phyloP scores from a whole-genome alignment of 1,140 invertebrate species.

The Calephelis virginiensis region DNA sequence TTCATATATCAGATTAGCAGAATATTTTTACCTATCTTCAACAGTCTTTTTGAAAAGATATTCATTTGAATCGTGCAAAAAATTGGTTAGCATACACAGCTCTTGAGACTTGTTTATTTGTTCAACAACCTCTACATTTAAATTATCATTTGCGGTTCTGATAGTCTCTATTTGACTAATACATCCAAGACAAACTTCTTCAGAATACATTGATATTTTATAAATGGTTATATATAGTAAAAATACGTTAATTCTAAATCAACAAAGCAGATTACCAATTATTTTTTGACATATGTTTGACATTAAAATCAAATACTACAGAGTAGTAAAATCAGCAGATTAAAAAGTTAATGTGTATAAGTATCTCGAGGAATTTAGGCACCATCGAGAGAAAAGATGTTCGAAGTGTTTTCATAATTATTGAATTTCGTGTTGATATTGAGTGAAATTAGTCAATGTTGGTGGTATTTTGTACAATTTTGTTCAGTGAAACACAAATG shows the following conservation, averaged over 20 bases:
- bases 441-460: no score
- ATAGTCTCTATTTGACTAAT: conserved; percentile 38
- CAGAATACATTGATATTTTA: conserved; percentile 38
- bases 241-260: no score
- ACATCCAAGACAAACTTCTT: conserved; percentile 40
- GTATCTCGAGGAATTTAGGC: background rate
- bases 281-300: no score
- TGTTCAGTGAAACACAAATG: no score
- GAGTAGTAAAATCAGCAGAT: background rate
- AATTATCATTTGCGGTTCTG: conserved; percentile 38
- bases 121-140: conserved; percentile 55
- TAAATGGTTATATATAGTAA: background rate
- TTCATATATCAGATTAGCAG: background rate
- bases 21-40: conserved; percentile 49
- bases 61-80: conserved; percentile 54
- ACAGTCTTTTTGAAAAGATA: conserved; percentile 54
- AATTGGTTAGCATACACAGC: conserved; percentile 52
- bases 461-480: no score
- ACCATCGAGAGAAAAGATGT: no score
- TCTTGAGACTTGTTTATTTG: conserved; percentile 57
- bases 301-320: no score
- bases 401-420: no score
- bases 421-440: no score
- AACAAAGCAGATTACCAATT: no score
- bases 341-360: background rate